Evolutionary conservation across 2,113 vertebrate species (phyloP).

Genomic region (Entomyzon cyanotis): DNA sequence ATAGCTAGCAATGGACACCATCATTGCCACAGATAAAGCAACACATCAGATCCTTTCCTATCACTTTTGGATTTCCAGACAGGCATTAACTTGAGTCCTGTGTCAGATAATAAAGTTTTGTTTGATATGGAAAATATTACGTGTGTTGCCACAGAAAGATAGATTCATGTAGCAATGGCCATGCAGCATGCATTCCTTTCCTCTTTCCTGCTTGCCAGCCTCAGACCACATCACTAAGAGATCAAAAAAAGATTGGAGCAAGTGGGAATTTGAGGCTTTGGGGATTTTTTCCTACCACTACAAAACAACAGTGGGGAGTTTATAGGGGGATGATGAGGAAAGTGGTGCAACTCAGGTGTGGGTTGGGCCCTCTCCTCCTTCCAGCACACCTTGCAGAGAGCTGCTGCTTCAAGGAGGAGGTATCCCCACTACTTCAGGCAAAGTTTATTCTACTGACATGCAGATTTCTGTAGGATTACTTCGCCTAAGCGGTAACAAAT

Average conservation of each 20-base stretch:
- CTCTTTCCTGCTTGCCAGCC: background rate
- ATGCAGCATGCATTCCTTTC: background rate
- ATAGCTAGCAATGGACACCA: background rate
- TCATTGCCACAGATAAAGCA: background rate
- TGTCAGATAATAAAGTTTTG: background rate
- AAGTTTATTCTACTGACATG: background rate
- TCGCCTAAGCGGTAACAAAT: conserved; percentile 9
- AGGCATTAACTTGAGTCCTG: background rate
- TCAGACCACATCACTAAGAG: background rate
- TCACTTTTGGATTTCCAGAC: background rate
- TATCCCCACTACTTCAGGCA: background rate
- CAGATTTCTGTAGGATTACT: conserved; percentile 18
- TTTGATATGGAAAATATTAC: background rate
- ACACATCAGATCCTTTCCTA: background rate
- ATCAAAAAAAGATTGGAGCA: background rate
- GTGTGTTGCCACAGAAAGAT: background rate
- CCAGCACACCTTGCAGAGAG: background rate
- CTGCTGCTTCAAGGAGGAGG: background rate
- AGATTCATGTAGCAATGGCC: background rate
- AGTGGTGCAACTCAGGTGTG: background rate
- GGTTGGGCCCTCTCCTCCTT: background rate
- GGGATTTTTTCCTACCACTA: background rate
- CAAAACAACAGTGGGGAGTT: background rate
- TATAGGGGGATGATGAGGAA: background rate
- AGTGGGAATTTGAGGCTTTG: background rate